Percentiles rank a stretch among this genome's conserved stretches.
phyloP scores from a whole-genome alignment of 2,113 vertebrate genomes.

The Xerus inauris region DNA sequence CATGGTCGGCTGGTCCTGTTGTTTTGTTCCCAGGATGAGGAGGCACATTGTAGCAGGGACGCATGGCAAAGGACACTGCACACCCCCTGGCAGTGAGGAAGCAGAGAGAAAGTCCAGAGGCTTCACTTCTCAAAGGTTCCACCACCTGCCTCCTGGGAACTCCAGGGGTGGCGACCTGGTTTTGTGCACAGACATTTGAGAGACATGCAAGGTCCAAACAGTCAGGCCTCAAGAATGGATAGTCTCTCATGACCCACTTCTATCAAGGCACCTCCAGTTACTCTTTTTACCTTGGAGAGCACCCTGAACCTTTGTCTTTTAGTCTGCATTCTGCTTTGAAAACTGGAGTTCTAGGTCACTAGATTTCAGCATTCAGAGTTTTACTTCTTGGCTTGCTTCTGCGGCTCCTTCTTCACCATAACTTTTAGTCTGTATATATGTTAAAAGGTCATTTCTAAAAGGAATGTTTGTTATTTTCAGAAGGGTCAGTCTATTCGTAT shows the following conservation, averaged over 20 bases:
- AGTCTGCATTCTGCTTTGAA: neutral
- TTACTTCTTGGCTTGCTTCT: neutral
- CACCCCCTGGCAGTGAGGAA: neutral
- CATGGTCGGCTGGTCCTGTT: neutral
- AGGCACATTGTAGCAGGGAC: neutral
- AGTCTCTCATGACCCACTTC: neutral
- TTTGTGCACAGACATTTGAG: neutral
- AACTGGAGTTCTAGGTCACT: neutral
- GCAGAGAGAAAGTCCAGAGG: neutral
- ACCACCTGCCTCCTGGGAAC: no score
- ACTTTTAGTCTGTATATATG: neutral
- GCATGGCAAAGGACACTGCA: neutral
- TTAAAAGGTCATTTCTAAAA: neutral
- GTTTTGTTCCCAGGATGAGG: neutral
- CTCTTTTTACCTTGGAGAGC: no score
- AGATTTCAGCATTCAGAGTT: neutral
- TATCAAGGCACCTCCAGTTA: no score
- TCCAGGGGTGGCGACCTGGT: neutral
- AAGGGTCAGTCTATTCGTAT: neutral
- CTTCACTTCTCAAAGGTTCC: neutral
- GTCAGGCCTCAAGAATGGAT: neutral
- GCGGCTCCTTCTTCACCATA: neutral
- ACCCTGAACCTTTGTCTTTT: neutral
- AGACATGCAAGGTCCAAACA: neutral
- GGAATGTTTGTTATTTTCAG: neutral